Evolutionary conservation across 2,888 invertebrate species (phyloP), one percentile per base, ranked within the genome.

Genomic region (Dusona sp.): DNA sequence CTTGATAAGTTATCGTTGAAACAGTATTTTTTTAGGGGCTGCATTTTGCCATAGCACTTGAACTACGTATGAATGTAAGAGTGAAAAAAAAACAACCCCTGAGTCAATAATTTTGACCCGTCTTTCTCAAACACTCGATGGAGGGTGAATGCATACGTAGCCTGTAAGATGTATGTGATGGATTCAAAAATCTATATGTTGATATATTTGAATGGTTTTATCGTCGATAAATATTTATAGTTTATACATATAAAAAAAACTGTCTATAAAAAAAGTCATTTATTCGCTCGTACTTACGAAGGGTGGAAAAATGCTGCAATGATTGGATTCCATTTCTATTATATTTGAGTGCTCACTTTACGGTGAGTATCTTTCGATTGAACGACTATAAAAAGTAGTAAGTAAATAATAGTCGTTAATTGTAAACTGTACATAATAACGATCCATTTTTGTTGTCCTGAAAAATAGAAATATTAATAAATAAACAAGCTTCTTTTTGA

Each of bases 1-100:
- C 51, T 81, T 42, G 73, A 81, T 81, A 81, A 81, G 73, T 65
- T 65, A 65, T 29, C 54, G 38, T 42, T 51, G 61, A 42, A 29
- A 51, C 42, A 65, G 73, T 29, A 25, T 13, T 33, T 38, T 65
- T 65, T 64, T n/a, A 33, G n/a, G 36, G 25, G 36, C 67, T 22
- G 16, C 78, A 7, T n/a, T 38, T 54, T 25, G 36, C 25, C 33
- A 70, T 57, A 51, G 45, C 29, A 68, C 68, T 79, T 19, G 38
- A 78, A 42, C 38, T 38, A 61, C n/a, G 42, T 45, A 45, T 45
- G 25, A 45, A 64, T 45, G 64, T 38, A 64, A 48, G 22, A 51
- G 51, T n/a, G 48, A 77, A 65, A 78, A 77, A 77, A 78, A 77
- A 77, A 48, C 48, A 77, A 77, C 7, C 51, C 36, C 29, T 42